These are phyloP conservation scores for Misgurnus mizolepis DNA, from an alignment of 2,113 vertebrate genomes.

Conservation along the genomic window DNA sequence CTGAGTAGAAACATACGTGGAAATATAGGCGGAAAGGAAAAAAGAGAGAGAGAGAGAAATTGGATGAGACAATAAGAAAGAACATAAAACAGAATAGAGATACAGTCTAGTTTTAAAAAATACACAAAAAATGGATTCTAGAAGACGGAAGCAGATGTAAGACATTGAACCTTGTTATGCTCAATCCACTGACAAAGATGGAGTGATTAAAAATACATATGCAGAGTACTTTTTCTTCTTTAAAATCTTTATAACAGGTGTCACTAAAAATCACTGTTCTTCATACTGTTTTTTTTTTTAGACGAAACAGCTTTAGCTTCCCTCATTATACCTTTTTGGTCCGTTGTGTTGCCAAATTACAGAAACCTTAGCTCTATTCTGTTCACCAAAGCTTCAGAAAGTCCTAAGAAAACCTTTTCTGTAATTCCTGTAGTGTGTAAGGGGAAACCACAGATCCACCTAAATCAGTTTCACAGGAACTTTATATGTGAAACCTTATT, in stretches of 20 bases:
- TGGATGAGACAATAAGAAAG: constrained; percentile 15
- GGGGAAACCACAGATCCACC: constrained; percentile 22
- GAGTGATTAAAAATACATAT: no score
- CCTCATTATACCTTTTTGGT: constrained; percentile 17
- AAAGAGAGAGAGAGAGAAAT: constrained; percentile 10
- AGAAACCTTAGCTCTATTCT: constrained; percentile 11
- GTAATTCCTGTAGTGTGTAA: neutral
- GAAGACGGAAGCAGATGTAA: constrained; percentile 32
- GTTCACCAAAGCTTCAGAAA: constrained; percentile 7
- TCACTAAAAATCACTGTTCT: constrained; percentile 3
- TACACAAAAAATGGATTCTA: neutral
- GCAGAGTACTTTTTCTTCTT: neutral
- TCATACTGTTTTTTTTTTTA: constrained; percentile 12
- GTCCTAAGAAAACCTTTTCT: neutral
- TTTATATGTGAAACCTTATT: neutral
- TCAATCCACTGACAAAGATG: neutral
- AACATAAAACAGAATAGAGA: neutral
- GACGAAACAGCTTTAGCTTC: constrained; percentile 13
- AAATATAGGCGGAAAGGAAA: constrained; percentile 29
- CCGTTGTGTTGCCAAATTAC: constrained; percentile 25
- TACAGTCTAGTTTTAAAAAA: constrained; percentile 23
- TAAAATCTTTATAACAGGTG: neutral
- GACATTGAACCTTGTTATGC: constrained; percentile 37
- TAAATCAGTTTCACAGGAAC: neutral
- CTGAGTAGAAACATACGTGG: constrained; percentile 75